phyloP scores from a whole-genome alignment of 2,113 vertebrate genomes.

The Nestor notabilis region DNA sequence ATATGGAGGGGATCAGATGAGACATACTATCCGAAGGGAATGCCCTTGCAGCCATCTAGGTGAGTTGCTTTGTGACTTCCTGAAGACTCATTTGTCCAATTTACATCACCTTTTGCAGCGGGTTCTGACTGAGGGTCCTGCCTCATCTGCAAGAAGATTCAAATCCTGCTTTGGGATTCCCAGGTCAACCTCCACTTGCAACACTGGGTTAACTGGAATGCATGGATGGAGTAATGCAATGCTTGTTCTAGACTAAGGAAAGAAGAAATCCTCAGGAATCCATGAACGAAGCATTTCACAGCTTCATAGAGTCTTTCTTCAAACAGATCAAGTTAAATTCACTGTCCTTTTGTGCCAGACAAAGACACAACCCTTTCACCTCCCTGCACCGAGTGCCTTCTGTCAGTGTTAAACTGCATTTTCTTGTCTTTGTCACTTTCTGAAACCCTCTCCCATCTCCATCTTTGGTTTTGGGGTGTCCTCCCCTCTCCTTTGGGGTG shows the following conservation, averaged over 20 bases:
- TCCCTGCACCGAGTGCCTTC: neutral
- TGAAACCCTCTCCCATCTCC: neutral
- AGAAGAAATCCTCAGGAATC: neutral
- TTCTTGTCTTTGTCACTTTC: neutral
- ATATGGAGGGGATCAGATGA: rapidly evolving
- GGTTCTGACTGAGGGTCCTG: neutral
- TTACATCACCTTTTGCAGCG: neutral
- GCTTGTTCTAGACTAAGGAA: neutral
- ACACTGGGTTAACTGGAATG: neutral
- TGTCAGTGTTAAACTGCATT: neutral
- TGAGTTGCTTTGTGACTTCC: neutral
- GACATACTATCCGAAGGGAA: rapidly evolving
- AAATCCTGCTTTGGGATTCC: neutral
- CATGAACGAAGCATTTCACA: neutral
- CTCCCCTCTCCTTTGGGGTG: neutral
- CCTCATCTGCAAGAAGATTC: neutral
- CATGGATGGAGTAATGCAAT: neutral
- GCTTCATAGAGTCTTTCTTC: neutral
- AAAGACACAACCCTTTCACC: neutral
- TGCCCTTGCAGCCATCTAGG: neutral
- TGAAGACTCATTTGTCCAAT: neutral
- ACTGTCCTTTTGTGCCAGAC: neutral
- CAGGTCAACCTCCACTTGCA: neutral
- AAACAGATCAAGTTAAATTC: neutral
- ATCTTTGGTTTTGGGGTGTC: neutral